These are phyloP conservation scores for Rhizoglyphus robini DNA, from an alignment of 1,140 invertebrate species.

Conservation along the genomic window DNA sequence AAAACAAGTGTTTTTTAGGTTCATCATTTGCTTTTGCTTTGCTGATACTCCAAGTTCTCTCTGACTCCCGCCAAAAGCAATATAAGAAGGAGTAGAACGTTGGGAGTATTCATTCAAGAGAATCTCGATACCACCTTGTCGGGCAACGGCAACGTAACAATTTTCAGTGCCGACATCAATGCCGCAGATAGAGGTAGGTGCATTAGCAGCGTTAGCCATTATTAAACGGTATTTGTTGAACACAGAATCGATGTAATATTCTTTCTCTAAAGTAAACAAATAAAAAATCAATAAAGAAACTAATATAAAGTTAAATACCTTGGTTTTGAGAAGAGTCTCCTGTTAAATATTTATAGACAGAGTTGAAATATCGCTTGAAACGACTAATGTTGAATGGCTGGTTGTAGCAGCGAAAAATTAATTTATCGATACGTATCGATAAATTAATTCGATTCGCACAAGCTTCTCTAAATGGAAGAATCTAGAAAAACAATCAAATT, in stretches of 20 bases:
- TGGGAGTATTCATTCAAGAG: constrained; percentile 25
- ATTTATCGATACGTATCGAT: background rate
- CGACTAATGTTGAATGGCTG: constrained; percentile 1
- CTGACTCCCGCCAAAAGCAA: constrained; percentile 82
- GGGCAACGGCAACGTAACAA: constrained; percentile 23
- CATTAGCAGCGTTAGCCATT: background rate
- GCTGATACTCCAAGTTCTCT: constrained; percentile 87
- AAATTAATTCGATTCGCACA: background rate
- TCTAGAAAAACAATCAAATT: background rate
- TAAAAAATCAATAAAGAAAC: background rate
- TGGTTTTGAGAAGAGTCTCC: background rate
- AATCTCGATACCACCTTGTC: constrained; percentile 24
- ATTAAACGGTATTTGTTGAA: constrained; percentile 8
- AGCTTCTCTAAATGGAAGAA: background rate
- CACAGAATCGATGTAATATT: background rate
- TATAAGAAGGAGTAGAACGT: constrained; percentile 45
- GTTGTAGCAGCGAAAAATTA: background rate
- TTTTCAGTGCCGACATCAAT: constrained; percentile 25
- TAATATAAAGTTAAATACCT: background rate
- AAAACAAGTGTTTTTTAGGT: constrained; percentile 90
- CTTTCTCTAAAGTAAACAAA: background rate
- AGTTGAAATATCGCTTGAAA: constrained; percentile 1
- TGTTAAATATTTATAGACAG: constrained; percentile 2
- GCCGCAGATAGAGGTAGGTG: constrained; percentile 15
- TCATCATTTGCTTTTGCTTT: constrained; percentile 90